phyloP scores from a whole-genome alignment of 1,140 invertebrate genomes.

The Paracyclopina nana region DNA sequence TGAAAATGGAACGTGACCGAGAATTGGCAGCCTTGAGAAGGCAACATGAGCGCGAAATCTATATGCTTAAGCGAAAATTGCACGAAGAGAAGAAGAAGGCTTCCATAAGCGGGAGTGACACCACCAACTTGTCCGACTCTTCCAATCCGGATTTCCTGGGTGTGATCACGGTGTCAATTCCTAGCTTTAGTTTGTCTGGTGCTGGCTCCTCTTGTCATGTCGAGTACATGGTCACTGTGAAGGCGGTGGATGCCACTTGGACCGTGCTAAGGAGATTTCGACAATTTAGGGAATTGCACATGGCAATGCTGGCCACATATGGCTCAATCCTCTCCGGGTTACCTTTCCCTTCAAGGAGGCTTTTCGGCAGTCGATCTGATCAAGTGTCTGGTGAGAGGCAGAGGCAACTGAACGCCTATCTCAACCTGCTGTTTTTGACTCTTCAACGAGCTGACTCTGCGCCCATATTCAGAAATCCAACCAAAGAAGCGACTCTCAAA shows the following conservation, averaged over 20 bases:
- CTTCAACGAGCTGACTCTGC: neutral
- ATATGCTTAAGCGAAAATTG: neutral
- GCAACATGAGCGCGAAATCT: constrained; percentile 6
- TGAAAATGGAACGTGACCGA: neutral
- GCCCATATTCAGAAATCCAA: neutral
- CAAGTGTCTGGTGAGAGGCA: neutral
- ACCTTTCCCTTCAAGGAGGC: neutral
- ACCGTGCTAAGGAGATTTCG: neutral
- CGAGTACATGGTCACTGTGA: neutral
- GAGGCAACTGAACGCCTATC: neutral
- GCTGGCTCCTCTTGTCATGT: neutral
- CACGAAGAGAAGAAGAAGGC: no score
- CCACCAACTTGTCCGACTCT: neutral
- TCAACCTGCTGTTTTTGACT: neutral
- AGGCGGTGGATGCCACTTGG: neutral
- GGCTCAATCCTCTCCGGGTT: neutral
- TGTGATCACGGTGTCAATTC: no score
- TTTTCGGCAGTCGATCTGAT: neutral
- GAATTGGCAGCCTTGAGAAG: neutral
- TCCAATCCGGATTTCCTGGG: no score
- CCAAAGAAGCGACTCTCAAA: neutral
- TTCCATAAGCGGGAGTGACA: neutral
- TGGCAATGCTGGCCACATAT: neutral
- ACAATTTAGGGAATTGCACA: constrained; percentile 1
- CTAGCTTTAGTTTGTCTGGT: neutral